Evolutionary conservation across 2,113 vertebrate genomes (phyloP).

Genomic region (Colossoma macropomum): DNA sequence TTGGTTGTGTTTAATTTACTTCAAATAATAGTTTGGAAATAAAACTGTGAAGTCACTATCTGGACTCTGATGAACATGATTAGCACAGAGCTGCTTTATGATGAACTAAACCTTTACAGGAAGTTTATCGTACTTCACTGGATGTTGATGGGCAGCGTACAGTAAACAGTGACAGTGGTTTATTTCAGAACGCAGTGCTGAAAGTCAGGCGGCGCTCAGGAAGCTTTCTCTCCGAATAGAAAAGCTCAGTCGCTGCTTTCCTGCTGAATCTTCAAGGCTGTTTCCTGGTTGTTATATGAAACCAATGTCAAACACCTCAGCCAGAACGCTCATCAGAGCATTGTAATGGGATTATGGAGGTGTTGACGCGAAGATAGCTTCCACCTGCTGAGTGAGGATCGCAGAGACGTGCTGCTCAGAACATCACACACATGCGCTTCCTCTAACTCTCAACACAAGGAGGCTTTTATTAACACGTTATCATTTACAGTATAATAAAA

Average conservation of each 20-base stretch:
- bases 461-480: constrained; percentile 34
- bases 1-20: too few relatives aligned
- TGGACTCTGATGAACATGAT: too few relatives aligned
- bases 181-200: too few relatives aligned
- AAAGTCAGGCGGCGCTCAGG: background rate
- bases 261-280: background rate
- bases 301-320: constrained; percentile 48
- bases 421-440: constrained; percentile 65
- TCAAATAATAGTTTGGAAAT: too few relatives aligned
- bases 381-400: constrained; percentile 70
- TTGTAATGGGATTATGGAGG: constrained; percentile 75
- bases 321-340: constrained; percentile 62
- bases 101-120: background rate
- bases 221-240: background rate
- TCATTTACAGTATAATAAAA: constrained; percentile 11
- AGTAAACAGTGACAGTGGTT: too few relatives aligned
- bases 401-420: constrained; percentile 42
- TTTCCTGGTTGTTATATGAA: constrained; percentile 34
- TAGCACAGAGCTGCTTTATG: background rate
- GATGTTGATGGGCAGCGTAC: too few relatives aligned
- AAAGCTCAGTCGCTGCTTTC: background rate
- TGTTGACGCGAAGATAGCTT: constrained; percentile 79
- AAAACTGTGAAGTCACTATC: too few relatives aligned
- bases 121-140: too few relatives aligned
- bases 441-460: background rate